Base-by-base conservation (phyloP, 2,113 vertebrate species). In the Haemorhous mexicanus region DNA sequence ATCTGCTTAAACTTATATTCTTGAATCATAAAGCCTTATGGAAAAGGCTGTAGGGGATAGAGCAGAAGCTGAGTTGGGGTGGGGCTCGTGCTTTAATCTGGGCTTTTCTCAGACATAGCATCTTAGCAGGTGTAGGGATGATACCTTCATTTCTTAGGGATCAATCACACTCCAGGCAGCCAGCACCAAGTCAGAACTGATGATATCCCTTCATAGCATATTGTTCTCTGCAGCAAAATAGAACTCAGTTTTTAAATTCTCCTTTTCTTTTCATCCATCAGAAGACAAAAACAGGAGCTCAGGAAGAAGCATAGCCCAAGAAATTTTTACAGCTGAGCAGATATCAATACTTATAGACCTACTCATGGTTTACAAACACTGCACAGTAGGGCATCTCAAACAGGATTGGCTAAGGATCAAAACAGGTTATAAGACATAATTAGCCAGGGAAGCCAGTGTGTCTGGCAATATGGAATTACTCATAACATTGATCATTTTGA, bases 311-410 rank as follows among this genome's bases (percentile, higher is more conserved):
- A 87, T 3, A 84, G 47, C 33, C 56, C 43, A 67, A 74, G 81
- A 33, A 82, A 91, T 91, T 93, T 88, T 95, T 75, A 55, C 32
- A 84, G 61, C 81, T 91, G 52, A 91, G 64, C 47, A 94, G 69
- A 50, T 77, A 87, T 95, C 89, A 82, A 95, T 96, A 91, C 81
- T 82, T 95, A 95, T 17, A 94, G 90, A 93, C 61, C 56, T 68
- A 44, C 35, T 68, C 69, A 28, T 37, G 18, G 61, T 96, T 96
- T 96, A 77, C 87, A 94, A 96, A 94, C 87, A 89, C 47, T 75
- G 66, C 77, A 72, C 77, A 63, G 73, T 39, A 67, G 56, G 87
- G 33, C 3, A 1, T 28, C 84, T 67, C 66, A 37, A 67, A 56
- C 43, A 93, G 27, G 13, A 58, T 19, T 84, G 69, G 56, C 52